phyloP scores from a whole-genome alignment of 2,113 vertebrate genomes.

The Copsychus sechellarum region DNA sequence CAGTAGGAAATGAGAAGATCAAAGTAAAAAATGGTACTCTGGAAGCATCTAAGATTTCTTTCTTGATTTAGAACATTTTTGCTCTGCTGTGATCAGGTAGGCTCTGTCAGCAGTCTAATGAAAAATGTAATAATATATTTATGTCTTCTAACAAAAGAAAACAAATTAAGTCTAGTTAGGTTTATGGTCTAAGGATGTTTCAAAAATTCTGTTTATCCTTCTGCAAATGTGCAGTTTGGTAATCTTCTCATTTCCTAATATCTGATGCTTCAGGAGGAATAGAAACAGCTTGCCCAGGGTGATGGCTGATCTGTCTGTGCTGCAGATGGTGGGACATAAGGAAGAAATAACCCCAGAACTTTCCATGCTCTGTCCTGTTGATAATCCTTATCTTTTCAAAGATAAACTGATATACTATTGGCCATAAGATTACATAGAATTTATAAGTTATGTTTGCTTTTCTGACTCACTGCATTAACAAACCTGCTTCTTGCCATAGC shows the following conservation, averaged over 20 bases:
- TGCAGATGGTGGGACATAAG: neutral
- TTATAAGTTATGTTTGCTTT: neutral
- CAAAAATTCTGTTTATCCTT: slow-evolving; percentile 18
- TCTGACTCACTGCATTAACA: neutral
- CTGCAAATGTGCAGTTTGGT: neutral
- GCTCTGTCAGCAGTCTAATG: neutral
- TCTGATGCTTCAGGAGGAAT: neutral
- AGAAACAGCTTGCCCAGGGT: neutral
- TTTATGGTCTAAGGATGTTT: neutral
- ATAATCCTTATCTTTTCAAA: slow-evolving; percentile 13
- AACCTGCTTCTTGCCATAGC: neutral
- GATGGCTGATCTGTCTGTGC: neutral
- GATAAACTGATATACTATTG: neutral
- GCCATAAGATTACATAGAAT: neutral
- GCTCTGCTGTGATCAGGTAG: neutral
- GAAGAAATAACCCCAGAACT: neutral
- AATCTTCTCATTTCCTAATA: neutral
- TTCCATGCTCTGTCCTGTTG: neutral
- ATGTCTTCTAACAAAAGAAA: slow-evolving; percentile 11
- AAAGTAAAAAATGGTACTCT: neutral
- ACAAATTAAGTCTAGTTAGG: neutral
- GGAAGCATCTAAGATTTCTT: neutral
- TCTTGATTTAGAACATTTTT: neutral
- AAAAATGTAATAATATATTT: neutral
- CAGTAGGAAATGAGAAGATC: neutral